Conservation (phyloP, 2,113 vertebrate genomes). For the Dromas ardeola region DNA sequence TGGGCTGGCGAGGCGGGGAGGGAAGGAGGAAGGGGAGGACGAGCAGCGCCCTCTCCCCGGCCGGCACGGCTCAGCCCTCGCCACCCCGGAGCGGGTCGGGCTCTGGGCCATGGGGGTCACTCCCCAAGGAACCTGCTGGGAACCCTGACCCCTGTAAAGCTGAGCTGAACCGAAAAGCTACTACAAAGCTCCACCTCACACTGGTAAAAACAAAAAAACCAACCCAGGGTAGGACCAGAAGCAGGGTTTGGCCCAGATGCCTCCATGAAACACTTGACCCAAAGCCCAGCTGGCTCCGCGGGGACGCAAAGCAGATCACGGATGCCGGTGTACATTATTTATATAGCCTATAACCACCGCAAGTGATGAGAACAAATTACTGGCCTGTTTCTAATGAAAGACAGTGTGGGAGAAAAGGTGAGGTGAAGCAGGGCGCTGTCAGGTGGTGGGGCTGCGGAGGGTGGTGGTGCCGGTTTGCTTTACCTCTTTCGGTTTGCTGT, state of each 20-base stretch:
- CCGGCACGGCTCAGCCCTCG: background rate
- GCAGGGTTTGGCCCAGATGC: background rate
- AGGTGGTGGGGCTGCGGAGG: background rate
- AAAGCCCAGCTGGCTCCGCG: fast-evolving
- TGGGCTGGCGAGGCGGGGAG: fast-evolving
- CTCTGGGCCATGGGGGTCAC: background rate
- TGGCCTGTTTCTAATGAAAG: background rate
- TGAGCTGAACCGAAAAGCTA: background rate
- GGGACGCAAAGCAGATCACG: background rate
- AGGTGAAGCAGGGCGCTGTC: background rate
- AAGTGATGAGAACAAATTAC: background rate
- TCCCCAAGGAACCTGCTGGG: background rate
- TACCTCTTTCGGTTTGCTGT: background rate
- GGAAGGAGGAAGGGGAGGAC: too few relatives aligned
- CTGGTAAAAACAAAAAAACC: background rate
- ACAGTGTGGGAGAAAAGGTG: background rate
- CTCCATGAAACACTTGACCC: background rate
- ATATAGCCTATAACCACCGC: background rate
- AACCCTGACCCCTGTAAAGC: background rate
- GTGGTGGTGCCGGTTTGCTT: background rate
- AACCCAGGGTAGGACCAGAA: background rate
- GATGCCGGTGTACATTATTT: background rate
- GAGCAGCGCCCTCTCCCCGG: fast-evolving
- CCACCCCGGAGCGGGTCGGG: fast-evolving
- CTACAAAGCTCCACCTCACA: background rate